A percentile compares a stretch with the other conserved stretches of the same genome.
Conservation (phyloP, 2,888 invertebrate species). For the Helleia helle region DNA sequence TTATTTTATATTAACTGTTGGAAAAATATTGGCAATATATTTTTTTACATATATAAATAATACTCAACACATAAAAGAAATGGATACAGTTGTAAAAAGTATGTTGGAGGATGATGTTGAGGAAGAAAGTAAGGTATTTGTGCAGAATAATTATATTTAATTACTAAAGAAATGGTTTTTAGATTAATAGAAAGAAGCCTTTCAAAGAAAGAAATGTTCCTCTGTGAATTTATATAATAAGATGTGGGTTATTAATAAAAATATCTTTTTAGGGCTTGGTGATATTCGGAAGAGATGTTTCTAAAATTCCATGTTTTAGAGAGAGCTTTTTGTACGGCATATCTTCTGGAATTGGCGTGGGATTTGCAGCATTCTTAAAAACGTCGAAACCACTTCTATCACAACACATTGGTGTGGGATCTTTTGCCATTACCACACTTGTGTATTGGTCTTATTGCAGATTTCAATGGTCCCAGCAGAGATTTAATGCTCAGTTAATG, state of each 20-base stretch:
- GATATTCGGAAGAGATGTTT: constrained; percentile 81
- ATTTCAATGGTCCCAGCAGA: constrained; percentile 78
- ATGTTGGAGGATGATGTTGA: constrained; percentile 54
- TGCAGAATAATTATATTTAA: too few species aligned
- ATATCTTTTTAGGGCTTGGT: constrained; percentile 71
- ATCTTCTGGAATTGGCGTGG: constrained; percentile 78
- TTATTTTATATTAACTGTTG: too few species aligned
- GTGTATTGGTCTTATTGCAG: constrained; percentile 81
- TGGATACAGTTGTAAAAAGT: constrained; percentile 63
- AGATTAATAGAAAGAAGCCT: too few species aligned
- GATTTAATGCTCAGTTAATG: constrained; percentile 77
- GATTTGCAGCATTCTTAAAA: constrained; percentile 80
- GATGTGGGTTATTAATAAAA: too few species aligned
- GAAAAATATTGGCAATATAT: too few species aligned
- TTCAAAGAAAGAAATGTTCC: too few species aligned
- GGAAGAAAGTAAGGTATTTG: constrained; percentile 34
- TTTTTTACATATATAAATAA: neutral
- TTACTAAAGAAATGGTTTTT: too few species aligned
- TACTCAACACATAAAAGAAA: constrained; percentile 21
- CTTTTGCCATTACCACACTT: constrained; percentile 77
- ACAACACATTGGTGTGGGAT: constrained; percentile 77
- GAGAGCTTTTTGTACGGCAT: constrained; percentile 85
- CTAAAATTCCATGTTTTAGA: constrained; percentile 86
- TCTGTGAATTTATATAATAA: too few species aligned
- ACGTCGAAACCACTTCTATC: constrained; percentile 79